phyloP scores from a whole-genome alignment of 2,888 invertebrate species.

The Junonia oenone region DNA sequence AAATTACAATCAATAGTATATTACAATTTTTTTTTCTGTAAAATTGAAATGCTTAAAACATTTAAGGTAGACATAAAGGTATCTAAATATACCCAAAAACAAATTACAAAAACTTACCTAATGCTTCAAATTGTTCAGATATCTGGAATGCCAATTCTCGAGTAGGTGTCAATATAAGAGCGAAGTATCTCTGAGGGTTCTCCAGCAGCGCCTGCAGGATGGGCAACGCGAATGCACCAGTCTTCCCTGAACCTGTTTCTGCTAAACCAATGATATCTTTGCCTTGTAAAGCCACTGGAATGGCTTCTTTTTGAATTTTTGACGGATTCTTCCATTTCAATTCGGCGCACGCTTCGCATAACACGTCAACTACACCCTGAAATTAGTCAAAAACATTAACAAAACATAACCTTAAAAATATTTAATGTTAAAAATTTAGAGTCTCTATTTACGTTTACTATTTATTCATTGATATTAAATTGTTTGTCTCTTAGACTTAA shows the following conservation, averaged over 20 bases:
- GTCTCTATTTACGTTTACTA: no score
- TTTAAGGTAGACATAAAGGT: no score
- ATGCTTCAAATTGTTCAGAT: constrained; percentile 97
- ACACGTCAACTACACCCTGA: constrained; percentile 92
- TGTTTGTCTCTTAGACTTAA: no score
- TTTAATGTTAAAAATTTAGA: background rate
- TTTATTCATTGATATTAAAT: no score
- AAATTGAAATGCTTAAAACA: no score
- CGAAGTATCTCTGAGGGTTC: constrained; percentile 96
- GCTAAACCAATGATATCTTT: constrained; percentile 82
- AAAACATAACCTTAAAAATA: background rate
- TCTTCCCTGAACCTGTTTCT: constrained; percentile 97
- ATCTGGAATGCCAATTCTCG: constrained; percentile 99
- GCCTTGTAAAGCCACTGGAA: constrained; percentile 94
- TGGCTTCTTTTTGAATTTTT: constrained; percentile 96
- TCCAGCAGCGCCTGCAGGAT: constrained; percentile 94
- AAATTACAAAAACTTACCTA: constrained; percentile 82
- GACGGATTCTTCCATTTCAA: constrained; percentile 97
- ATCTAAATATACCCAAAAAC: no score
- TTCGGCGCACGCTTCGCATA: constrained; percentile 94
- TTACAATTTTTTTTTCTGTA: no score
- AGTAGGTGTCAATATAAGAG: constrained; percentile 95
- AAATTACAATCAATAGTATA: no score
- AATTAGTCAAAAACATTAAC: background rate
- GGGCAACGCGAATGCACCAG: constrained; percentile 97